phyloP scores from a whole-genome alignment of 2,888 invertebrate species.

The Drosophila longiperda region DNA sequence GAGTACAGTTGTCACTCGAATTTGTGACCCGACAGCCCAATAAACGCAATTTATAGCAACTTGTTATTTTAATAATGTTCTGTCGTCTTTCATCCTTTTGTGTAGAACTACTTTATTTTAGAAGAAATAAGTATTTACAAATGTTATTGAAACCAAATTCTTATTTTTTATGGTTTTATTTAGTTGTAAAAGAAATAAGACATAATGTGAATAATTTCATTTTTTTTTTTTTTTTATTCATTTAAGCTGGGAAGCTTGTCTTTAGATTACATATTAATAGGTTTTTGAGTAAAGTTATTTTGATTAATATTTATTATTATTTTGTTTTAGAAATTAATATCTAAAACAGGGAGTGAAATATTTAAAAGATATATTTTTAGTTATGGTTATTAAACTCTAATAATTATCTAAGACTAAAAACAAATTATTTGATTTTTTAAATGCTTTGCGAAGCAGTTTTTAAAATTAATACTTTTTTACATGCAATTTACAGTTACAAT shows the following conservation, averaged over 20 bases:
- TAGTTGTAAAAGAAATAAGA: too few relatives aligned
- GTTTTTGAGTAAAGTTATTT: too few relatives aligned
- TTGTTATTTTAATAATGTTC: neutral
- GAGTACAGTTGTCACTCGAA: conserved; percentile 1
- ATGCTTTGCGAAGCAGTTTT: neutral
- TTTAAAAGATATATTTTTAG: neutral
- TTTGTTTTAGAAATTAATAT: neutral
- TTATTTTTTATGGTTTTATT: too few relatives aligned
- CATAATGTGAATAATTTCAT: neutral
- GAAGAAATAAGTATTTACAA: neutral
- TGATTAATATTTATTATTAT: too few relatives aligned
- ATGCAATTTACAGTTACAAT: too few relatives aligned
- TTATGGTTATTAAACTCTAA: neutral
- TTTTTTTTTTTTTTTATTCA: neutral
- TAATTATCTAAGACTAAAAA: neutral
- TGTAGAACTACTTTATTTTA: neutral
- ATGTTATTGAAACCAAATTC: neutral
- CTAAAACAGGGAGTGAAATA: neutral
- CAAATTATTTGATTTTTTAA: neutral
- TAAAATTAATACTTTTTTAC: neutral
- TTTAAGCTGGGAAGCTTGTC: conserved; percentile 18
- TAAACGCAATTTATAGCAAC: neutral
- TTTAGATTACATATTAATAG: conserved; percentile 36
- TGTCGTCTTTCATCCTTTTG: neutral
- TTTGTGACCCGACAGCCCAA: neutral